A percentile compares a stretch with the other conserved stretches of the same genome.
phyloP scores from a whole-genome alignment of 2,113 vertebrate species.

The Erinaceus europaeus region DNA sequence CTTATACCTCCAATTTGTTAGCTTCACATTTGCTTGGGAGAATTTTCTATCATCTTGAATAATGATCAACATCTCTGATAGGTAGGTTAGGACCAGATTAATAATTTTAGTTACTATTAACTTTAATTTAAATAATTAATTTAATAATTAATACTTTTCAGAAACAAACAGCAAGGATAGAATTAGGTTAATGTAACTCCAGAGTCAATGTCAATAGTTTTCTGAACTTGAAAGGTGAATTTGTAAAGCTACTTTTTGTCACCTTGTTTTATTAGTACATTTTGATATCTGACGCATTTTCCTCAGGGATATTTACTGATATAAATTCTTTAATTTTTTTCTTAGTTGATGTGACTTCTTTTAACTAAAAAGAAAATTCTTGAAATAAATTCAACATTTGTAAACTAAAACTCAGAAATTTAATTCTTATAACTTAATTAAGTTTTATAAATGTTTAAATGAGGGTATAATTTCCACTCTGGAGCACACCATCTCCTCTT shows the following conservation, averaged over 20 bases:
- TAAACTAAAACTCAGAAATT: too few species aligned
- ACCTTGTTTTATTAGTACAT: background rate
- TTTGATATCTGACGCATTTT: background rate
- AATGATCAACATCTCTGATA: background rate
- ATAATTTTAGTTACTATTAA: too few species aligned
- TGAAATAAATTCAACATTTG: slow-evolving; percentile 31
- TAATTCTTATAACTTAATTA: too few species aligned
- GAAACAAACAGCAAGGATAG: background rate
- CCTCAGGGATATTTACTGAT: background rate
- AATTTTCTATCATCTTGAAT: background rate
- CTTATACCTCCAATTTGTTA: background rate
- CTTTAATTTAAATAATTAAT: too few species aligned
- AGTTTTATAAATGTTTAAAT: slow-evolving; percentile 13
- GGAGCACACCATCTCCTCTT: background rate
- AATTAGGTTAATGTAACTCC: background rate
- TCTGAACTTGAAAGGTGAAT: background rate
- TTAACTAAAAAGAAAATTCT: background rate
- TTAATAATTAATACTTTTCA: background rate
- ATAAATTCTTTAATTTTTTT: background rate
- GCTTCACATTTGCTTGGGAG: background rate
- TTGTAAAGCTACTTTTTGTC: background rate
- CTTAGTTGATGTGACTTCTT: slow-evolving; percentile 5
- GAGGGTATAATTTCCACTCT: background rate
- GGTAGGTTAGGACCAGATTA: background rate
- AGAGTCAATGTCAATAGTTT: background rate